Percentiles rank a stretch among this genome's conserved stretches.
Evolutionary conservation across 2,797 vertebrate genomes (phyloP).

Genomic region (Mus minutoides): DNA sequence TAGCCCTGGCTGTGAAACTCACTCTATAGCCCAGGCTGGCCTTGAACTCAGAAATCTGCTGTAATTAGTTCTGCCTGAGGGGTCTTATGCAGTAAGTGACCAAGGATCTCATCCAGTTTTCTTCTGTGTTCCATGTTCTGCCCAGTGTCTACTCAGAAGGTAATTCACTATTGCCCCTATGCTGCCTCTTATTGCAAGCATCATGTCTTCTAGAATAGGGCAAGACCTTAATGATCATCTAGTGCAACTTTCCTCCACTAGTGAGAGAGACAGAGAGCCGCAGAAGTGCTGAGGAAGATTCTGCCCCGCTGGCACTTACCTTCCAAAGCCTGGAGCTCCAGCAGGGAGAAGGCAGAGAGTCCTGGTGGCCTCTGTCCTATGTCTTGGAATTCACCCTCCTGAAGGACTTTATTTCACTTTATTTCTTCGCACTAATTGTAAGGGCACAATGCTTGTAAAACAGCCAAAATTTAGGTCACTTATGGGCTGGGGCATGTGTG

Average conservation of each 20-base stretch:
- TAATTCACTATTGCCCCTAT: not conserved
- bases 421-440: conserved; percentile 53
- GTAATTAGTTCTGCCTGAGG: not conserved
- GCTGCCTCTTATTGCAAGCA: not conserved
- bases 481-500: conserved; percentile 15
- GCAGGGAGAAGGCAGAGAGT: not conserved
- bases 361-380: not conserved
- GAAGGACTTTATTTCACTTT: not conserved
- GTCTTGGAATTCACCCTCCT: not conserved
- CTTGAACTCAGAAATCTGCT: too few relatives aligned
- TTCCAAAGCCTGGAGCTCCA: not conserved
- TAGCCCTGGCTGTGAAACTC: too few relatives aligned
- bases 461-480: conserved; percentile 63
- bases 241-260: not conserved
- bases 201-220: not conserved
- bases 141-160: not conserved
- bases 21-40: too few relatives aligned
- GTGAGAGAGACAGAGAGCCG: not conserved
- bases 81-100: not conserved
- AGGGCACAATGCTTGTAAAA: conserved; percentile 69
- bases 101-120: not conserved
- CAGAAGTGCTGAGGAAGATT: not conserved
- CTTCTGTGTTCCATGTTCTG: not conserved
- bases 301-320: accelerated
- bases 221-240: not conserved